phyloP scores from a whole-genome alignment of 35 echinoderm and acorn worm genomes.

The Apostichopus parvimensis region DNA sequence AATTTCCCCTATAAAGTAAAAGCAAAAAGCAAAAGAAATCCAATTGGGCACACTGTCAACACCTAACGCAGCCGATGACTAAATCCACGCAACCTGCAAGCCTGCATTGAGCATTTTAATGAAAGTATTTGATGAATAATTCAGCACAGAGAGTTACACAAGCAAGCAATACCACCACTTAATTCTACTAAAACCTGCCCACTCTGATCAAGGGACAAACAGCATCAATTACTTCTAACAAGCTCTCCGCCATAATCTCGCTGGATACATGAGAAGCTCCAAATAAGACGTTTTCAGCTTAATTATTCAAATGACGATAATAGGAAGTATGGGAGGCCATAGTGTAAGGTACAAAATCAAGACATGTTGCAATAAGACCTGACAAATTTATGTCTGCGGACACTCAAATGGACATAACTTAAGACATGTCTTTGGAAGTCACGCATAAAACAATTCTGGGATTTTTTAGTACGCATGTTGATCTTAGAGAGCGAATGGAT shows the following conservation, averaged over 20 bases:
- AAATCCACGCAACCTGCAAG: too few species aligned
- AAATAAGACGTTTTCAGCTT: neutral
- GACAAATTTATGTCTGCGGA: too few species aligned
- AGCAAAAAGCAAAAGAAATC: too few species aligned
- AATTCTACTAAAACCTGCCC: neutral
- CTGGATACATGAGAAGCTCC: neutral
- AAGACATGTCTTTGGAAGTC: too few species aligned
- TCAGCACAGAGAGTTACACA: neutral
- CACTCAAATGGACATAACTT: too few species aligned
- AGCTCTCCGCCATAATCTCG: neutral
- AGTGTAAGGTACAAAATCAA: too few species aligned
- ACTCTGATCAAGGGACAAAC: neutral
- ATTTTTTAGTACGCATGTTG: too few species aligned
- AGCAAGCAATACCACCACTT: slow-evolving; percentile 20
- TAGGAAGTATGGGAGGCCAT: neutral
- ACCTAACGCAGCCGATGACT: too few species aligned
- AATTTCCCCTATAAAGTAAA: too few species aligned
- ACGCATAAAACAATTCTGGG: too few species aligned
- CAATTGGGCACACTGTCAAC: neutral
- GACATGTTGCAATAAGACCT: too few species aligned
- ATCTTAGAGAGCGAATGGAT: too few species aligned
- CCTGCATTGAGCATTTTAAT: neutral
- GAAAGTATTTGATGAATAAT: neutral
- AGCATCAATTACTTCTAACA: slow-evolving; percentile 12
- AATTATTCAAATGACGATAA: neutral